phyloP scores from a whole-genome alignment of 2,113 vertebrate species.

The Phyllostomus discolor region DNA sequence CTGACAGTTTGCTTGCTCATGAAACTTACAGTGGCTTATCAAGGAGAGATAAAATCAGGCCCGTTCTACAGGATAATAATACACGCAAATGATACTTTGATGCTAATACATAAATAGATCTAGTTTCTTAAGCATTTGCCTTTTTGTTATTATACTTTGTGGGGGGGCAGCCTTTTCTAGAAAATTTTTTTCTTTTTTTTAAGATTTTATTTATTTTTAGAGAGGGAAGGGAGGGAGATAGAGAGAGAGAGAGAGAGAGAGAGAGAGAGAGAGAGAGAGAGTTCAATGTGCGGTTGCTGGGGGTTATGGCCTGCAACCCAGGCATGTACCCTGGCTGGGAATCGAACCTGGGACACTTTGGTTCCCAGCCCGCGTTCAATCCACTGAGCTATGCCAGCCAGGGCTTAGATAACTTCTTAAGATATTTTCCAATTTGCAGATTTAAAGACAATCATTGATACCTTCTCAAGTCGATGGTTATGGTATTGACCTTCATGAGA shows the following conservation, averaged over 20 bases:
- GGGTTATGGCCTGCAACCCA: too few relatives aligned
- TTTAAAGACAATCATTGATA: background rate
- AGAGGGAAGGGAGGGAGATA: too few relatives aligned
- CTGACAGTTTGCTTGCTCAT: background rate
- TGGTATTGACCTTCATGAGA: background rate
- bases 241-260: too few relatives aligned
- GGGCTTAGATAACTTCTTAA: background rate
- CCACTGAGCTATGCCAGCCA: too few relatives aligned
- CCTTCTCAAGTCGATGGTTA: background rate
- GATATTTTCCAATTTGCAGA: background rate
- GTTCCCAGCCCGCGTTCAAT: too few relatives aligned
- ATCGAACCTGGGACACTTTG: too few relatives aligned
- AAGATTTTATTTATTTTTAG: too few relatives aligned
- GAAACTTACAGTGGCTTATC: background rate
- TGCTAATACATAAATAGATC: background rate
- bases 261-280: too few relatives aligned
- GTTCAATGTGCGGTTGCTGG: too few relatives aligned
- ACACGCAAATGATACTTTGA: background rate
- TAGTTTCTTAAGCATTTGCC: background rate
- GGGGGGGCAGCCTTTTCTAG: background rate
- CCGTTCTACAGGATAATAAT: background rate
- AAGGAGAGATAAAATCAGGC: background rate
- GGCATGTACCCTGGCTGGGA: too few relatives aligned
- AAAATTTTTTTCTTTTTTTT: too few relatives aligned
- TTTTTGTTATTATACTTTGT: background rate